phyloP scores from a whole-genome alignment of 1,140 invertebrate species.

The Bombus superbus region DNA sequence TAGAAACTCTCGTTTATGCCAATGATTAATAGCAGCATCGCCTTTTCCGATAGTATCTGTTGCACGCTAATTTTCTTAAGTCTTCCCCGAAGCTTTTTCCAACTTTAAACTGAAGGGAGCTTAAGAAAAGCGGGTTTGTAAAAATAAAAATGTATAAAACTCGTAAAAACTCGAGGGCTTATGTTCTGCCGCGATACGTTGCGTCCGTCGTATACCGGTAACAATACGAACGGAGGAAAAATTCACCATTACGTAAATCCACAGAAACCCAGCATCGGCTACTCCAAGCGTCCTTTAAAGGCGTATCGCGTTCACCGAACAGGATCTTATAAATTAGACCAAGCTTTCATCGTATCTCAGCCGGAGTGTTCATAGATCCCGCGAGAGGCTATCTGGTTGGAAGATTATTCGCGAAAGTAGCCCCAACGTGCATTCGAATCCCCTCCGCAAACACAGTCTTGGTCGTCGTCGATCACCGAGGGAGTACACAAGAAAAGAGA shows the following conservation, averaged over 20 bases:
- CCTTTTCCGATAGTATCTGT: no score
- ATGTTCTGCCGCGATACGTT: background rate
- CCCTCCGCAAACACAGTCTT: background rate
- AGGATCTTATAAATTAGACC: slow-evolving; percentile 29
- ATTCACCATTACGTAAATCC: background rate
- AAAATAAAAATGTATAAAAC: no score
- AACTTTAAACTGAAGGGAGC: no score
- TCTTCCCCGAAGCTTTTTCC: no score
- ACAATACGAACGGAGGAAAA: background rate
- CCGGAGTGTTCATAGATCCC: background rate
- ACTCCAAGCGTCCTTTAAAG: background rate
- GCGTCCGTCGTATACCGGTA: no score
- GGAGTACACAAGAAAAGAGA: slow-evolving; percentile 31
- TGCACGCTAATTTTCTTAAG: no score
- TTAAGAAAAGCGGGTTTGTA: no score
- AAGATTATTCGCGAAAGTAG: slow-evolving; percentile 39
- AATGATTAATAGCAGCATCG: no score
- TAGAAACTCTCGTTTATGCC: no score
- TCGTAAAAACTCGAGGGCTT: background rate
- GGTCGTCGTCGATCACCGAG: slow-evolving; percentile 18
- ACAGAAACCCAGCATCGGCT: background rate
- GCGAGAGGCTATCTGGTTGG: background rate
- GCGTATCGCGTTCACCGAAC: background rate
- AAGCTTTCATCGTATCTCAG: background rate
- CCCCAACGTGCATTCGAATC: slow-evolving; percentile 15